These are phyloP conservation scores for Mellilla xanthometata DNA, from an alignment of 2,888 invertebrate species.

Conservation along the genomic window DNA sequence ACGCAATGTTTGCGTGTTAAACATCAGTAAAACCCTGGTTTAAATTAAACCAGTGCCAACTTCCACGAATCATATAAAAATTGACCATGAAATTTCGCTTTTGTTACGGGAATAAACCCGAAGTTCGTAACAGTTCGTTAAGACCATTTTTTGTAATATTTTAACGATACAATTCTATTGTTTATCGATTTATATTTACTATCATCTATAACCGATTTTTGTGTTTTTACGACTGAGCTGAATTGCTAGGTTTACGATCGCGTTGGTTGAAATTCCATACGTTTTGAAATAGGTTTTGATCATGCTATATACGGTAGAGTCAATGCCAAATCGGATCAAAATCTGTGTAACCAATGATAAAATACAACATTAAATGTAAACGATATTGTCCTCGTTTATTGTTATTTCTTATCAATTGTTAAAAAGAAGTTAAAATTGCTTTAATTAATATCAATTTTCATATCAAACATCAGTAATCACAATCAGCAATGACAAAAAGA, in stretches of 20 bases:
- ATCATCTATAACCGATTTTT: slow-evolving; percentile 24
- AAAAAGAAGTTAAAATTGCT: slow-evolving; percentile 32
- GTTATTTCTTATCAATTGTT: neutral
- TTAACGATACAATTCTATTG: slow-evolving; percentile 30
- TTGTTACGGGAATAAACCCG: slow-evolving; percentile 57
- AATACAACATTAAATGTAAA: too few species aligned
- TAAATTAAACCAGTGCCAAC: slow-evolving; percentile 76
- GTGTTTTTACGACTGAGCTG: slow-evolving; percentile 21
- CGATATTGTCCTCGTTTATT: too few species aligned
- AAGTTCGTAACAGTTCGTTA: slow-evolving; percentile 46
- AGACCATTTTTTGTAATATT: slow-evolving; percentile 27
- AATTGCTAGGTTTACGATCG: slow-evolving; percentile 11
- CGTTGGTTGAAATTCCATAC: neutral
- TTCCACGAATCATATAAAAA: slow-evolving; percentile 76
- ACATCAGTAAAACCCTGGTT: slow-evolving; percentile 60
- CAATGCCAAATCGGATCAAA: too few species aligned
- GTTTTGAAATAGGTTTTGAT: slow-evolving; percentile 2
- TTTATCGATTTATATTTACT: slow-evolving; percentile 32
- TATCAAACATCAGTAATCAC: slow-evolving; percentile 39
- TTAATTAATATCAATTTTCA: slow-evolving; percentile 40
- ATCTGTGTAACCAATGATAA: too few species aligned
- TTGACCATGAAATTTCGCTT: slow-evolving; percentile 78
- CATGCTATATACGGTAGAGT: neutral
- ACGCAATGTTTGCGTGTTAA: slow-evolving; percentile 62
- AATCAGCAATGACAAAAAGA: slow-evolving; percentile 47